phyloP scores from a whole-genome alignment of 1,140 invertebrate genomes.

The roundworm (Caenorhabditis elegans) region WBcel235 BX284604.4:7904501-7905000 shows the following conservation, averaged over 20 bases:
- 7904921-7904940: neutral
- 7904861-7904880: neutral
- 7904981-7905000: neutral
- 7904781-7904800: slow-evolving; percentile 26
- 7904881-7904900: neutral
- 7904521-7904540: too few relatives aligned
- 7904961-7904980: slow-evolving; percentile 20
- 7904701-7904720: slow-evolving; percentile 19
- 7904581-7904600: too few relatives aligned
- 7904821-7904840: neutral
- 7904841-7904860: neutral
- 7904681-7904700: slow-evolving; percentile 30
- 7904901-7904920: neutral
- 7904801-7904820: slow-evolving; percentile 22
- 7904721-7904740: slow-evolving; percentile 26
- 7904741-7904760: slow-evolving; percentile 26
- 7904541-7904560: too few relatives aligned
- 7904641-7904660: slow-evolving; percentile 12
- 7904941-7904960: neutral
- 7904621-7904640: slow-evolving; percentile 29
- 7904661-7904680: slow-evolving; percentile 33
- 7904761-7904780: slow-evolving; percentile 26
- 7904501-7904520: neutral
- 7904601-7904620: slow-evolving; percentile 34
- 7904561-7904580: too few relatives aligned